These are phyloP conservation scores for Pygocentrus nattereri DNA, from an alignment of 2,797 vertebrate species.

Conservation along the genomic window DNA sequence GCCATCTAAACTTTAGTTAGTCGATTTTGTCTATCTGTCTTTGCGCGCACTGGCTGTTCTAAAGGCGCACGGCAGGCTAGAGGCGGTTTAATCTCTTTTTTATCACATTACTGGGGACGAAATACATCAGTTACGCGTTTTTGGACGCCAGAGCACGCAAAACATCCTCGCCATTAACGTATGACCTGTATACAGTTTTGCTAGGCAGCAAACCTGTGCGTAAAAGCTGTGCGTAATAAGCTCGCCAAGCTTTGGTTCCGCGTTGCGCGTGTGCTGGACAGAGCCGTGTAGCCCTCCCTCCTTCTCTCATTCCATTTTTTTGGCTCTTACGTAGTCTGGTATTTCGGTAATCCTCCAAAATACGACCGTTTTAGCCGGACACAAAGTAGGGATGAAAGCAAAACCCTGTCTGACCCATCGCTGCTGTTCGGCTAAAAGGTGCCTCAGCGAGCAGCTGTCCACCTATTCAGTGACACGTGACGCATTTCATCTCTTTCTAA, in stretches of 20 bases:
- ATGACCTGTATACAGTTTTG: neutral
- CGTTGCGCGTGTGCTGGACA: neutral
- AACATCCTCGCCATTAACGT: too few species aligned
- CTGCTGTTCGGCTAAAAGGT: neutral
- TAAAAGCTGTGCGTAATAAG: neutral
- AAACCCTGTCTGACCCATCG: neutral
- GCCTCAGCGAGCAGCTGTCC: neutral
- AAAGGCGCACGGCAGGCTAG: neutral
- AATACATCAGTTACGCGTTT: neutral
- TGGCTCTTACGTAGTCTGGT: neutral
- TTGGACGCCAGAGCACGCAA: neutral
- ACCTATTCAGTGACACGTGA: neutral
- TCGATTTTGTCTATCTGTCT: neutral
- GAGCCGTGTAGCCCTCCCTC: neutral
- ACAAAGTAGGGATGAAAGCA: constrained; percentile 7
- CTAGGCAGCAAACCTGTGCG: neutral
- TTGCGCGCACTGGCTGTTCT: neutral
- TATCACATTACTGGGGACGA: neutral
- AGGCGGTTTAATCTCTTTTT: neutral
- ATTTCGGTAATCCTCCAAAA: constrained; percentile 39
- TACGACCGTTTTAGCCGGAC: constrained; percentile 19
- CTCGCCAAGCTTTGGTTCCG: too few species aligned
- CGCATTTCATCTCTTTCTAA: neutral
- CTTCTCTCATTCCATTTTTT: neutral
- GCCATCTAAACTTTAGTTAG: neutral